A percentile compares a stretch with the other conserved stretches of the same genome.
Conservation (phyloP, 1,140 invertebrate species). For the Calosoma granatense region DNA sequence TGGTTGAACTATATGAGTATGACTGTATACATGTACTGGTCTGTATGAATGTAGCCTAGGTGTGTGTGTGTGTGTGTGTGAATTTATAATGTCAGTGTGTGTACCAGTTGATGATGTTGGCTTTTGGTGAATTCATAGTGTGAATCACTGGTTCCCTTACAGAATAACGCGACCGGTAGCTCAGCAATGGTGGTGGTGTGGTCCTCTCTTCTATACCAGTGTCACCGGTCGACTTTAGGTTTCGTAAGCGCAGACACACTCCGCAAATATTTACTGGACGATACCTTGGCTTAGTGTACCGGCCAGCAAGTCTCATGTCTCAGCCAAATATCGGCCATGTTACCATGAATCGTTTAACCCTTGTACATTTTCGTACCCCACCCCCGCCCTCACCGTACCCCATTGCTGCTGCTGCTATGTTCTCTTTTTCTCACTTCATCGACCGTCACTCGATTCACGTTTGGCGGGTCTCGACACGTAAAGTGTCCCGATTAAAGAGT, state of each 20-base stretch:
- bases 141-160: background rate
- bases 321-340: background rate
- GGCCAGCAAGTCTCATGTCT: background rate
- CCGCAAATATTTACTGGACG: background rate
- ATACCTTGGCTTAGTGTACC: background rate
- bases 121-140: background rate
- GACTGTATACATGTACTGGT: background rate
- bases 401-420: background rate
- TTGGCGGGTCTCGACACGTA: background rate
- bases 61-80: too few relatives aligned
- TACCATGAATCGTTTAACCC: slow-evolving; percentile 1
- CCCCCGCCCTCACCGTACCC: background rate
- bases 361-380: background rate
- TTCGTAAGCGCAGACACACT: background rate
- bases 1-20: background rate
- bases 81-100: too few relatives aligned
- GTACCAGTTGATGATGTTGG: slow-evolving; percentile 3
- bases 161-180: too few relatives aligned
- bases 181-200: too few relatives aligned
- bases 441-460: background rate
- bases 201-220: too few relatives aligned
- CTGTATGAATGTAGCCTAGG: background rate
- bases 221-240: background rate
- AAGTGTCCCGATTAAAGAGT: background rate
- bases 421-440: too few relatives aligned